A percentile compares a stretch with the other conserved stretches of the same genome.
Conservation (phyloP, 2,888 invertebrate species). For the Phymatocera aterrima region DNA sequence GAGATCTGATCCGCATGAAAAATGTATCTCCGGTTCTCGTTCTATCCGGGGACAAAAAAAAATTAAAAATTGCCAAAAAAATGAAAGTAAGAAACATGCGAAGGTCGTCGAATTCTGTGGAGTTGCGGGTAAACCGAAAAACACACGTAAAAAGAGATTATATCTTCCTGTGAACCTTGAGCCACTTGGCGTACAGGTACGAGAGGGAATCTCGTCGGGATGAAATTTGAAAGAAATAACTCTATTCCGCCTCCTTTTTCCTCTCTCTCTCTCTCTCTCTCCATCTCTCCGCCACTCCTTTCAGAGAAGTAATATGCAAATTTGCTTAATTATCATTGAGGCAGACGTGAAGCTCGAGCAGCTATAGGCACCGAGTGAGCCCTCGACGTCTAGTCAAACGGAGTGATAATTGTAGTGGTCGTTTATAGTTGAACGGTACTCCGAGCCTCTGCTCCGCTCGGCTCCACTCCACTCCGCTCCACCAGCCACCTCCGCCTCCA, state of each 20-base stretch:
- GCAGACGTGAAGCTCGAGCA: slow-evolving; percentile 55
- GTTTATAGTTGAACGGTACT: slow-evolving; percentile 72
- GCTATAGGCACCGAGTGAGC: slow-evolving; percentile 50
- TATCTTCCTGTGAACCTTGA: too few relatives aligned
- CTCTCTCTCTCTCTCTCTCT: neutral
- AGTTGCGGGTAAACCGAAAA: too few relatives aligned
- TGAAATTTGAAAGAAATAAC: neutral
- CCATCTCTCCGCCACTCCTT: neutral
- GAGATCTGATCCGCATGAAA: too few relatives aligned
- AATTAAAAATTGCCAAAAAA: too few relatives aligned
- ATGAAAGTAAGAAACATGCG: too few relatives aligned
- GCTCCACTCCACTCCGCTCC: too few relatives aligned
- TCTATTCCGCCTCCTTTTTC: neutral
- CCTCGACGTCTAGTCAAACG: slow-evolving; percentile 45
- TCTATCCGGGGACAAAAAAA: too few relatives aligned
- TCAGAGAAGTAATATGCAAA: slow-evolving; percentile 51
- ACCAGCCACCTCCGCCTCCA: too few relatives aligned
- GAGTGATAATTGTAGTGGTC: slow-evolving; percentile 70
- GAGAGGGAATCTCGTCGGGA: neutral
- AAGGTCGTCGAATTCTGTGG: too few relatives aligned
- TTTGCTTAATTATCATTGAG: slow-evolving; percentile 61
- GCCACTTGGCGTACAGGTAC: too few relatives aligned
- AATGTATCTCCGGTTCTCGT: too few relatives aligned
- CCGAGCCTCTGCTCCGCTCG: slow-evolving; percentile 30
- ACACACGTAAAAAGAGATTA: too few relatives aligned